Conservation (phyloP, 2,888 invertebrate genomes). For the Gymnocheta viridis region DNA sequence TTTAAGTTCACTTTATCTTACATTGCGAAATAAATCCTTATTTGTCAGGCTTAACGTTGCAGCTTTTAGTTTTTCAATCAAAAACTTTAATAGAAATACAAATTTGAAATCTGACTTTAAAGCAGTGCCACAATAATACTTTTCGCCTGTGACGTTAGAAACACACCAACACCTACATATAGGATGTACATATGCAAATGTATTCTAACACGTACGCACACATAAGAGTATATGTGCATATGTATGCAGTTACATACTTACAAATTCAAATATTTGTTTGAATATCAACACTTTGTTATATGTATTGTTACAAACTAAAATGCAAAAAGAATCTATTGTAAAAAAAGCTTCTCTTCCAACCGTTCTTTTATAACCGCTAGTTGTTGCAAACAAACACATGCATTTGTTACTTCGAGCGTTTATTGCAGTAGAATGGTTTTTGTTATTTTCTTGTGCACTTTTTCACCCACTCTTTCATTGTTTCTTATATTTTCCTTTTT, state of each 20-base stretch:
- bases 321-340: neutral
- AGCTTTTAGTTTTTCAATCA: conserved; percentile 8
- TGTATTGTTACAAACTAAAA: conserved; percentile 1
- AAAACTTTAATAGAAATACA: neutral
- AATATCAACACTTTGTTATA: conserved; percentile 37
- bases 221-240: neutral
- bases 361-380: neutral
- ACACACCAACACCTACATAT: conserved; percentile 1
- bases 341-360: neutral
- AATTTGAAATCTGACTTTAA: neutral
- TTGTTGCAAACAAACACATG: conserved; percentile 15
- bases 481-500: neutral
- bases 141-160: conserved; percentile 1
- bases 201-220: neutral
- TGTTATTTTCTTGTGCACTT: conserved; percentile 19
- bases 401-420: conserved; percentile 32
- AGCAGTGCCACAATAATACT: neutral
- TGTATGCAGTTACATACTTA: too few species aligned
- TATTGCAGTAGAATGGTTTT: conserved; percentile 14
- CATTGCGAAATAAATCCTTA: neutral
- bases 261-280: conserved; percentile 12
- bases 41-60: neutral
- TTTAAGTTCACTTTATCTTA: neutral
- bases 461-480: neutral
- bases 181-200: neutral